These are phyloP conservation scores for Eubucco bourcierii DNA, from an alignment of 2,113 vertebrate species.

Conservation along the genomic window DNA sequence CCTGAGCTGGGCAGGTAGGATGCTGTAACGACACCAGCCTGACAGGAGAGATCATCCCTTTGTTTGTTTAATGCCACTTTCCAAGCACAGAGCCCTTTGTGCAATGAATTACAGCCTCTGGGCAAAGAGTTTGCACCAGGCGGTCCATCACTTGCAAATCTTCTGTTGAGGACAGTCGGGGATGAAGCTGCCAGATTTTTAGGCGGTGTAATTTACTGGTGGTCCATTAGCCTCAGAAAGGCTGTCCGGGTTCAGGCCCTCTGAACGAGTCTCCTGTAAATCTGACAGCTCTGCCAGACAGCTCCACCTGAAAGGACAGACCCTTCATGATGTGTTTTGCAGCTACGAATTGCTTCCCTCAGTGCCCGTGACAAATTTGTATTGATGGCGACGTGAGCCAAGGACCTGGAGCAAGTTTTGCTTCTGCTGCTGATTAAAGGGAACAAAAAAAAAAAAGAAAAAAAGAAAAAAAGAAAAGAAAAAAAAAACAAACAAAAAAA, in stretches of 20 bases:
- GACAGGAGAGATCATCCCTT: not conserved
- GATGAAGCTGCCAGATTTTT: not conserved
- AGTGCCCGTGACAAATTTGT: not conserved
- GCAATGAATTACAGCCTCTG: not conserved
- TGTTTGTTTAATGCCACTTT: not conserved
- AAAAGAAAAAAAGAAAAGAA: too few relatives aligned
- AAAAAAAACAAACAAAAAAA: too few relatives aligned
- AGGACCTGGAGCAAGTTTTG: not conserved
- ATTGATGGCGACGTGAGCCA: not conserved
- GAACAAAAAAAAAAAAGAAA: too few relatives aligned
- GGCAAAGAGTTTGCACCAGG: not conserved
- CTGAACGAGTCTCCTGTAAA: not conserved
- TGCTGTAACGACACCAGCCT: rapidly evolving
- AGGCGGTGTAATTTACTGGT: not conserved
- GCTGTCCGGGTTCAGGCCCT: not conserved
- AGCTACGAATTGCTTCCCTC: not conserved
- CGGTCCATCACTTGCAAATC: not conserved
- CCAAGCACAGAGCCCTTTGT: not conserved
- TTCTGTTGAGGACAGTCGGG: not conserved
- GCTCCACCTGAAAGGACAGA: not conserved
- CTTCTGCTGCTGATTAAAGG: not conserved
- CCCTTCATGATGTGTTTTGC: not conserved
- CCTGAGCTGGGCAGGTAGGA: not conserved
- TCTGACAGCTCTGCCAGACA: not conserved
- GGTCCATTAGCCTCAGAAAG: not conserved